A percentile compares a stretch with the other conserved stretches of the same genome.
Conservation (phyloP, 1,140 invertebrate genomes). For the Popillia japonica region DNA sequence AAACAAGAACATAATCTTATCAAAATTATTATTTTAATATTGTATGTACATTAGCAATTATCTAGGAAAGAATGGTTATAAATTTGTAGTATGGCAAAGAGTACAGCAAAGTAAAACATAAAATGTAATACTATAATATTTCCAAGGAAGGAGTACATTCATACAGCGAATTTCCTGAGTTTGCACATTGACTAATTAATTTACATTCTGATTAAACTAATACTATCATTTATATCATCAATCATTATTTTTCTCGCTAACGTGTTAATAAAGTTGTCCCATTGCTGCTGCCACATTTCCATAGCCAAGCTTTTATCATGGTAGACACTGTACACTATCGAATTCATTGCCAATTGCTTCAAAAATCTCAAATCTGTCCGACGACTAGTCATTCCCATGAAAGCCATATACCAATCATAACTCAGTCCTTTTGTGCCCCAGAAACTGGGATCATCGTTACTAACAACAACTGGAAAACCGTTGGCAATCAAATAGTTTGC, state of each 20-base stretch:
- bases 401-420: constrained; percentile 78
- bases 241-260: background rate
- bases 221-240: background rate
- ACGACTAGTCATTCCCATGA: constrained; percentile 72
- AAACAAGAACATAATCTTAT: too few species aligned
- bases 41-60: too few species aligned
- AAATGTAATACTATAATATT: too few species aligned
- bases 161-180: too few species aligned
- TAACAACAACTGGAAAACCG: constrained; percentile 68
- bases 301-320: constrained; percentile 56
- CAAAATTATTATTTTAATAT: too few species aligned
- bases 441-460: constrained; percentile 73
- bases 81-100: too few species aligned
- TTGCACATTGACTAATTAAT: too few species aligned
- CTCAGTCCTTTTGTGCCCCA: constrained; percentile 73
- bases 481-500: constrained; percentile 70
- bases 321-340: constrained; percentile 65
- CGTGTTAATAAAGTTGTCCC: constrained; percentile 48
- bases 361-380: constrained; percentile 70
- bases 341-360: constrained; percentile 77
- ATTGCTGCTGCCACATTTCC: constrained; percentile 55
- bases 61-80: too few species aligned
- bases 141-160: too few species aligned
- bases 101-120: too few species aligned
- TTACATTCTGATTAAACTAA: too few species aligned